Evolutionary conservation across 2,888 invertebrate genomes (phyloP).

Genomic region (Adelphocoris suturalis): DNA sequence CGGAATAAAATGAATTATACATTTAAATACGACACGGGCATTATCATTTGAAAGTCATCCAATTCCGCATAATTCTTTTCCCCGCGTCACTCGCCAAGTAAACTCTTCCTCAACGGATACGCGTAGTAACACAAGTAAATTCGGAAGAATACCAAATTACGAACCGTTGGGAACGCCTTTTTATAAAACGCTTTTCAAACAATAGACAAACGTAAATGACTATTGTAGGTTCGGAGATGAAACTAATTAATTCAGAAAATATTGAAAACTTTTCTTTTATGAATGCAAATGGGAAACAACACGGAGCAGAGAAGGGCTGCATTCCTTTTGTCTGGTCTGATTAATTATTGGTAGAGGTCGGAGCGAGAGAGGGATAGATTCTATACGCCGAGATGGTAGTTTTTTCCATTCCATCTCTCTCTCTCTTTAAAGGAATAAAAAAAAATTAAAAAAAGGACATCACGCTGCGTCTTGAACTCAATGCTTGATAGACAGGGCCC

Average conservation of each 20-base stretch:
- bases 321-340: constrained; percentile 50
- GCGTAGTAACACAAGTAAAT: neutral
- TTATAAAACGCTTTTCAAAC: constrained; percentile 20
- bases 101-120: constrained; percentile 3
- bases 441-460: constrained; percentile 33
- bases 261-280: constrained; percentile 58
- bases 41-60: constrained; percentile 39
- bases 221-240: constrained; percentile 36
- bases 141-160: constrained; percentile 18
- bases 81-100: constrained; percentile 3
- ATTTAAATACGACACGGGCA: constrained; percentile 1
- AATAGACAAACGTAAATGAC: constrained; percentile 52
- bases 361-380: neutral
- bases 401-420: constrained; percentile 15
- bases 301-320: neutral
- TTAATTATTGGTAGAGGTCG: constrained; percentile 57
- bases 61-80: neutral
- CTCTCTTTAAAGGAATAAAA: neutral
- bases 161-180: constrained; percentile 36
- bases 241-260: constrained; percentile 66
- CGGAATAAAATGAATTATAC: constrained; percentile 33
- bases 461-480: constrained; percentile 66
- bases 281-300: constrained; percentile 62
- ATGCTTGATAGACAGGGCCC: constrained; percentile 69
- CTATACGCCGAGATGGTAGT: constrained; percentile 32